Evolutionary conservation across 2,888 invertebrate species (phyloP).

Genomic region (Balanococcus diminutus): DNA sequence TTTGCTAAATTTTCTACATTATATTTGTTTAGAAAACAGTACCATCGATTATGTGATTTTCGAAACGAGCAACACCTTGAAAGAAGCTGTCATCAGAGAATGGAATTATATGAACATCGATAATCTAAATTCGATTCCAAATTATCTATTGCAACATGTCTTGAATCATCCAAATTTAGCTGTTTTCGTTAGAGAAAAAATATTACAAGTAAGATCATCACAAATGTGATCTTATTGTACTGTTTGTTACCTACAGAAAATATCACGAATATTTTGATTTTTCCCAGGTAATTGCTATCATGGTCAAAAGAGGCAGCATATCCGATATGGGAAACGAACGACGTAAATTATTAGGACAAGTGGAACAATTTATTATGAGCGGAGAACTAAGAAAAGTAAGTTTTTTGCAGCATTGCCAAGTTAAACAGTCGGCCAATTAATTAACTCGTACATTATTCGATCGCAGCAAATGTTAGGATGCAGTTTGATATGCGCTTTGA

Average conservation of each 20-base stretch:
- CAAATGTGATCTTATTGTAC: not conserved
- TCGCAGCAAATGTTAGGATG: slow-evolving; percentile 81
- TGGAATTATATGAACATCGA: slow-evolving; percentile 76
- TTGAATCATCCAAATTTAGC: slow-evolving; percentile 71
- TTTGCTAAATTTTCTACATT: slow-evolving; percentile 2
- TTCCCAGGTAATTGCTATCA: slow-evolving; percentile 84
- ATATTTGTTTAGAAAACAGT: slow-evolving; percentile 67
- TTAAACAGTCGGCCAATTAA: slow-evolving; percentile 52
- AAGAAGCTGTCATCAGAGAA: slow-evolving; percentile 81
- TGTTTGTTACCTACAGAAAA: not conserved
- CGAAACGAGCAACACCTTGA: slow-evolving; percentile 83
- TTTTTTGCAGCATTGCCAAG: slow-evolving; percentile 33
- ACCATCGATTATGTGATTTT: slow-evolving; percentile 81
- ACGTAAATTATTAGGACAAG: slow-evolving; percentile 70
- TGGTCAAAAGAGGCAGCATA: slow-evolving; percentile 82
- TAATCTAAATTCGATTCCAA: slow-evolving; percentile 73
- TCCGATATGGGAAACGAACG: slow-evolving; percentile 75
- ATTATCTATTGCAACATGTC: slow-evolving; percentile 80
- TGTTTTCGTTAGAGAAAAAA: slow-evolving; percentile 76
- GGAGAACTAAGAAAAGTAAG: slow-evolving; percentile 70
- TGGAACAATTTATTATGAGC: slow-evolving; percentile 76
- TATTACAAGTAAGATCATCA: slow-evolving; percentile 67
- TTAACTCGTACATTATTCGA: slow-evolving; percentile 29
- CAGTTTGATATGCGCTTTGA: slow-evolving; percentile 78
- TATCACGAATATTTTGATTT: too few species aligned